Conservation (phyloP, 2,797 vertebrate genomes). For the Atherinosoma microstoma region DNA sequence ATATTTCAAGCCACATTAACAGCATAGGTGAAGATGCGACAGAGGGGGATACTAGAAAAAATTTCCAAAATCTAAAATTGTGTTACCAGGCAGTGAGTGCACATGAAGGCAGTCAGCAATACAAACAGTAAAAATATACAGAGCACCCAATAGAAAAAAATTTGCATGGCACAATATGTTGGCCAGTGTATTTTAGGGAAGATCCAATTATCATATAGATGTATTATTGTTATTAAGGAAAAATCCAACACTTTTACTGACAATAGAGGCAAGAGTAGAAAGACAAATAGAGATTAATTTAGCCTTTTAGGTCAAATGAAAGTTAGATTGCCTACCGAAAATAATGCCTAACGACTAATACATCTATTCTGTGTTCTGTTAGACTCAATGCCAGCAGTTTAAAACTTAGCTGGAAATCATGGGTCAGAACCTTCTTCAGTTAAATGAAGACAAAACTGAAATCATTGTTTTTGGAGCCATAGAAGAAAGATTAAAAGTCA, state of each 20-base stretch:
- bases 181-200: not conserved
- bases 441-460: too few relatives aligned
- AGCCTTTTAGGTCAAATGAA: not conserved
- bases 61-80: too few relatives aligned
- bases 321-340: too few relatives aligned
- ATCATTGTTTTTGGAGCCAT: too few relatives aligned
- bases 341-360: not conserved
- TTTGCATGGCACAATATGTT: not conserved
- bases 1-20: not conserved
- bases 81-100: too few relatives aligned
- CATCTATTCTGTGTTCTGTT: not conserved
- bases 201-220: not conserved
- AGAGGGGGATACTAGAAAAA: too few relatives aligned
- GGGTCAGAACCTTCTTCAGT: too few relatives aligned
- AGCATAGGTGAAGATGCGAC: not conserved
- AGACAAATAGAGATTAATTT: not conserved
- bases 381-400: not conserved
- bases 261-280: not conserved
- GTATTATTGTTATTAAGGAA: not conserved
- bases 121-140: not conserved
- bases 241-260: not conserved
- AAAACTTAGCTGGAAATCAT: not conserved
- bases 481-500: too few relatives aligned
- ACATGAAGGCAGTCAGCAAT: too few relatives aligned
- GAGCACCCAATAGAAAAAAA: not conserved